A percentile compares a stretch with the other conserved stretches of the same genome.
Evolutionary conservation across 2,797 vertebrate genomes (phyloP).

Genomic region (Taenioides sp.): DNA sequence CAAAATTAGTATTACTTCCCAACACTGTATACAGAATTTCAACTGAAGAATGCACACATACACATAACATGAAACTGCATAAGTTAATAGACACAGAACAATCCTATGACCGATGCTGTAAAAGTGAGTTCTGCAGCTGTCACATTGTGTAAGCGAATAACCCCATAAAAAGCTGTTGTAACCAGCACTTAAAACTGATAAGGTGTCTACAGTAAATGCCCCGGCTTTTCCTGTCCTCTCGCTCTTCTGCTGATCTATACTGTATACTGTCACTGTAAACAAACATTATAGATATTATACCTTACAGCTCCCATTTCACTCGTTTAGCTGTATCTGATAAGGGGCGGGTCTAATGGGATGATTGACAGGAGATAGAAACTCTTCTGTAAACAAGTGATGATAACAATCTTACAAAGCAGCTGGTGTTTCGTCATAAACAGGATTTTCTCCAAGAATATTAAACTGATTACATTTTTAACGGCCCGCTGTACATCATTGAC

Average conservation of each 20-base stretch:
- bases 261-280: background rate
- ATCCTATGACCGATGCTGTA: background rate
- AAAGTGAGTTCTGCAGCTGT: background rate
- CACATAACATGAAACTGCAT: background rate
- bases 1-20: too few relatives aligned
- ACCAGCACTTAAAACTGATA: conserved; percentile 56
- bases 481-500: background rate
- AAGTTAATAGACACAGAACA: background rate
- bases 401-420: background rate
- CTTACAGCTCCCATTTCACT: background rate
- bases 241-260: background rate
- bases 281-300: background rate
- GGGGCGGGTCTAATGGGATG: background rate
- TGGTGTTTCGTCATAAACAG: background rate
- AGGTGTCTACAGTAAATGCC: conserved; percentile 15
- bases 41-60: too few relatives aligned
- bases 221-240: background rate
- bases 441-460: background rate
- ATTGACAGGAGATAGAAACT: background rate
- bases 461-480: conserved; percentile 1
- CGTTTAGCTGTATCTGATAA: background rate
- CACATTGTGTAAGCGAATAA: conserved; percentile 14
- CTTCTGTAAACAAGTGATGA: background rate
- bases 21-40: too few relatives aligned
- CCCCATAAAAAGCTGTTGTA: conserved; percentile 49